Base-by-base conservation (phyloP, 1,140 invertebrate species). In the Hyphantria cunea region DNA sequence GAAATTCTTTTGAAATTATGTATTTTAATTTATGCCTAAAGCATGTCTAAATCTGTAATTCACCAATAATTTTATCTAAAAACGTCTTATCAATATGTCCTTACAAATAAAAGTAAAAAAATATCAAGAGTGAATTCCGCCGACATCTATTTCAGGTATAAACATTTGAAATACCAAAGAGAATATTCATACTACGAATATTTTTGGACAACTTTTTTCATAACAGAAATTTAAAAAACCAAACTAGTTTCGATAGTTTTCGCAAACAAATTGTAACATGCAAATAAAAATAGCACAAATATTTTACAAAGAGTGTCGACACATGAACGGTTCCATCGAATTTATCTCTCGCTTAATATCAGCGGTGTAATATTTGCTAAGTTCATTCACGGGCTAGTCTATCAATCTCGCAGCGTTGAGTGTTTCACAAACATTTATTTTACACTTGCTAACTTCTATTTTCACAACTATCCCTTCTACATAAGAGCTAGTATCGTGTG, bases 351-450 rank as follows among this genome's bases (percentile, higher is more conserved):
- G 52, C 48, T 25, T 41, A 53, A 68, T 51, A 60, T 58, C 64
- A 52, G 17, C 39, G 25, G 44, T 14, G 44, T 63, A 63, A 68
- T 82, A 83, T 82, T 86, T 82, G 49, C 64, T 55, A 64, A 82
- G 81, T 81, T 81, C 83, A 75, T 84, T 86, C 80, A 78, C 80
- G 70, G 68, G 68, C 67, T 59, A 74, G 74, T 78, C 78, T 76
- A 86, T 86, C 83, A 86, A 84, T 86, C 83, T 83, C 79, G 60
- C 54, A 73, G 66, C 63, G 76, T 70, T 64, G 55, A 63, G 48
- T 51, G 50, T 51, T 64, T 48, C 64, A 66, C 73, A 66, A 76
- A 79, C 53, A 68, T 51, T 61, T 64, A 66, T 47, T 17, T 32
- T 50, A 42, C 14, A 25, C 14, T 13, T 13, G 5, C 39, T 13